phyloP scores from a whole-genome alignment of 2,113 vertebrate genomes.

The Butorides virescens region DNA sequence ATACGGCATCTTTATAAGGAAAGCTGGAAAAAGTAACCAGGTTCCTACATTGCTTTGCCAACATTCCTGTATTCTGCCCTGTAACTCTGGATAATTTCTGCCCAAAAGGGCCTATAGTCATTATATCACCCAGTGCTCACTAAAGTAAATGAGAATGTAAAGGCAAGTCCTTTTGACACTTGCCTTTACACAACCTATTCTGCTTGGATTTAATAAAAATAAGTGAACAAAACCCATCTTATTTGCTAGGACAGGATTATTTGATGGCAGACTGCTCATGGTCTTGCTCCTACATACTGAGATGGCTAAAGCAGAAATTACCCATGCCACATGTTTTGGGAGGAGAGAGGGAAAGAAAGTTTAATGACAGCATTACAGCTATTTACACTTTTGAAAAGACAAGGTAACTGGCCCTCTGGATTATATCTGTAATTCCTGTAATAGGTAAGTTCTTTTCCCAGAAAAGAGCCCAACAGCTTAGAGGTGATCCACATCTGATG shows the following conservation, averaged over 20 bases:
- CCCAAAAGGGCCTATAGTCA: neutral
- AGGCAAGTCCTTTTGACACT: neutral
- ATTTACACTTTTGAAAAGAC: neutral
- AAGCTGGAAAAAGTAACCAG: neutral
- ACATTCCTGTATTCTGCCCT: neutral
- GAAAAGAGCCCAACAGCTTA: neutral
- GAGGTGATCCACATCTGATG: neutral
- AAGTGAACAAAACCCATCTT: neutral
- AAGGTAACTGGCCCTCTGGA: neutral
- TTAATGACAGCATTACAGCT: neutral
- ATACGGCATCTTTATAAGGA: neutral
- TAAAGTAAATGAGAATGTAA: neutral
- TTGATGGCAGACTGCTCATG: neutral
- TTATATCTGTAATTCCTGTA: neutral
- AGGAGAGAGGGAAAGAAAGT: neutral
- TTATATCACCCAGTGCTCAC: neutral
- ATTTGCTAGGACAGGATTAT: neutral
- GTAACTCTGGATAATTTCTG: neutral
- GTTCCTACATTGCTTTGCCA: neutral
- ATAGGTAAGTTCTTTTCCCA: rapidly evolving
- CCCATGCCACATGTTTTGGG: rapidly evolving
- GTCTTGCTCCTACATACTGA: neutral
- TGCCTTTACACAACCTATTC: neutral
- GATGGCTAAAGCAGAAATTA: neutral
- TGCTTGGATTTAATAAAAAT: neutral